Base-by-base conservation (phyloP, 1,140 invertebrate species). In the Hylaeus anthracinus region DNA sequence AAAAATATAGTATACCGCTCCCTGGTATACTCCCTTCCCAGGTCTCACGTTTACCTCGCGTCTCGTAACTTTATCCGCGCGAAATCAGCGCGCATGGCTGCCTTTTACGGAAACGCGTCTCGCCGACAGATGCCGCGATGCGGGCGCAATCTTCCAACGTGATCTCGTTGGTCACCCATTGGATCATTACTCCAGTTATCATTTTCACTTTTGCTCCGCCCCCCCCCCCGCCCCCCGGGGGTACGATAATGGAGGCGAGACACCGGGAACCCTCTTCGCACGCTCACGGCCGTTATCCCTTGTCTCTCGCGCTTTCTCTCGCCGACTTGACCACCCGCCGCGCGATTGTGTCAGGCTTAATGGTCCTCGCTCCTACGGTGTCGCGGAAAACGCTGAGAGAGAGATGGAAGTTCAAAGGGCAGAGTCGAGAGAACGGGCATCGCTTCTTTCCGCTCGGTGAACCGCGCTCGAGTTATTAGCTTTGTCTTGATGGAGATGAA, bases 151-250 rank as follows among this genome's bases (percentile, higher is more conserved):
- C 87, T 55, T 43, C 5, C 77, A 63, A 73, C 73, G 82, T 64
- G 72, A 86, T 87, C 86, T 87, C 39, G n/a, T 14, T 39, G 66
- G 72, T 78, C 73, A 81, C 90, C 72, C 82, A 83, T 87, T 77
- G 67, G 83, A 90, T 91, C 86, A 90, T 90, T 90, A 88, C 72
- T 75, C 71, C 80, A 66, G 73, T 88, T 90, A 89, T 89, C 89
- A 84, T 90, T 91, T 64, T 90, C 87, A 86, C 84, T 89, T 89
- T 88, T 84, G 80, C 84, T n/a, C n/a, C n/a, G n/a, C n/a, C n/a
- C n/a, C n/a, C n/a, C n/a, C n/a, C n/a, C n/a, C n/a, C n/a, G n/a
- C n/a, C n/a, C n/a, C n/a, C n/a, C n/a, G n/a, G n/a, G n/a, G 12
- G 3, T 78, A 43, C 78, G 85, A 86, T 88, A 86, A 88, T 88